Evolutionary conservation across 2,113 vertebrate genomes (phyloP), one percentile per base, ranked within the genome.

Genomic region (Thermophis baileyi): DNA sequence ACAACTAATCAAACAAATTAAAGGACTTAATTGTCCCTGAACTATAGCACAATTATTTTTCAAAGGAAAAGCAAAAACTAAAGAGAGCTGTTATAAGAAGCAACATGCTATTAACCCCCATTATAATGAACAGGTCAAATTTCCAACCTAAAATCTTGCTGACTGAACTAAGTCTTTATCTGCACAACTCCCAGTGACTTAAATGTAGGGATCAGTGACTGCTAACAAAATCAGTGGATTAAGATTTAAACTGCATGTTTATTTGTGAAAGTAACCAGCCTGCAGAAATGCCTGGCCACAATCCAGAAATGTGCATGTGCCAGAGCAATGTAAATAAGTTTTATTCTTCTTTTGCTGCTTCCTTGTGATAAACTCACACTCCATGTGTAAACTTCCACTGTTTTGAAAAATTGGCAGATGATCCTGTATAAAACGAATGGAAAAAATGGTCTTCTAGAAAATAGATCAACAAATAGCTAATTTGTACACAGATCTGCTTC

Each of bases 201-300:
- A 92, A 95, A 95, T 93, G 87, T 89, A 94, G 90, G 87, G n/a
- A 85, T 81, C 86, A 14, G 57, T 93, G 54, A 86, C 60, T 87
- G 10, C 3, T 89, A 18, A 94, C 93, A n/a, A 95, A 96, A 91
- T 92, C 63, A 93, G 24, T 60, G 69, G 47, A 93, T 91, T 91
- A 93, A 30, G 69, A 91, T 89, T 86, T 89, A 50, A 91, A 89
- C n/a, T 86, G 85, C 40, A 92, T 24, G 92, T 90, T 92, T 11
- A 91, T 69, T 85, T 89, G 91, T 91, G 27, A 94, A 96, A 93
- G 20, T 93, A 94, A 92, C 86, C 18, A 91, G 1, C 2, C 40
- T 89, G 91, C 18, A 51, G 27, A 87, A 2, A 0, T 25, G 63
- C 74, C 47, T 92, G 91, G 93, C 95, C 18, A 93, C 89, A 93